A percentile compares a stretch with the other conserved stretches of the same genome.
These are phyloP conservation scores for Cataglyphis rosenhaueri DNA, from an alignment of 2,888 invertebrate genomes.

Conservation along the genomic window DNA sequence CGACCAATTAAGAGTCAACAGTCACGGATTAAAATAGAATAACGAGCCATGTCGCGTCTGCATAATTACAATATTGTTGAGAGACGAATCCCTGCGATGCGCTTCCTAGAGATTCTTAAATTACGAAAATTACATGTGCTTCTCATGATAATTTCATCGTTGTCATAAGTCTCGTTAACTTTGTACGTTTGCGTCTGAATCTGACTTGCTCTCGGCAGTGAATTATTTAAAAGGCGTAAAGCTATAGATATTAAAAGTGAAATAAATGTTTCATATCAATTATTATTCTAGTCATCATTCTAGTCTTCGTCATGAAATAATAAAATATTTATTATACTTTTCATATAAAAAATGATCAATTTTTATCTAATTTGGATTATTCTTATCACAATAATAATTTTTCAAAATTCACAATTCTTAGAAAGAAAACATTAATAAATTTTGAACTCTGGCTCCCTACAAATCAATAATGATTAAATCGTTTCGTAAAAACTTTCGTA, in stretches of 20 bases:
- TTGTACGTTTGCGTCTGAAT: background rate
- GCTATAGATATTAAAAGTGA: background rate
- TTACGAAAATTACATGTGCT: slow-evolving; percentile 21
- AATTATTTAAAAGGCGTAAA: background rate
- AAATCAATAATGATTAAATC: background rate
- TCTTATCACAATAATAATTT: background rate
- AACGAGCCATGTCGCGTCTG: slow-evolving; percentile 39
- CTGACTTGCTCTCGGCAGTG: background rate
- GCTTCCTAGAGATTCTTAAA: slow-evolving; percentile 31
- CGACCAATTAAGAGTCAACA: slow-evolving; percentile 1
- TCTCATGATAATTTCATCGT: slow-evolving; percentile 47
- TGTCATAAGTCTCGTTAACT: slow-evolving; percentile 37
- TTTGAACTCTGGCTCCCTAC: background rate
- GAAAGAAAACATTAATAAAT: background rate
- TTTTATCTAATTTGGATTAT: background rate
- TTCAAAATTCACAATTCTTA: background rate
- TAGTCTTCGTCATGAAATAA: background rate
- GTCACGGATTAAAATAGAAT: slow-evolving; percentile 55
- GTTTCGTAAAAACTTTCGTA: background rate
- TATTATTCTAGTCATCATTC: background rate
- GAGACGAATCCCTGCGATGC: slow-evolving; percentile 28
- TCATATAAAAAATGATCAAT: background rate
- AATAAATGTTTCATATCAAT: background rate
- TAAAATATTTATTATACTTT: background rate
- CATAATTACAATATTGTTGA: slow-evolving; percentile 55